Conservation (phyloP, 2,888 invertebrate species). For the Nemapogon koenigi region DNA sequence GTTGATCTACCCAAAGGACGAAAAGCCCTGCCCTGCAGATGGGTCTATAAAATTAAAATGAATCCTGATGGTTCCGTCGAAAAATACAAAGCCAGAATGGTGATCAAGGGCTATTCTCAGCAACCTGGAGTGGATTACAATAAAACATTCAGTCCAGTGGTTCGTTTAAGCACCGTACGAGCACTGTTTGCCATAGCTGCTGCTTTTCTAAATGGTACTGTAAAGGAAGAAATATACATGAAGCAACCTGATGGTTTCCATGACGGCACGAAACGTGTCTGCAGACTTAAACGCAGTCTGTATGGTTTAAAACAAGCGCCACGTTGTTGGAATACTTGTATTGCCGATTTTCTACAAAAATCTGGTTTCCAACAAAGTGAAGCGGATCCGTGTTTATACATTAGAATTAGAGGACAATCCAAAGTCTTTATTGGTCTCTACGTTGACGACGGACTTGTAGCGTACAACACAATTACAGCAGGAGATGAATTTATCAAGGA, state of each 20-base stretch:
- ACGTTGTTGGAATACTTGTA: conserved; percentile 12
- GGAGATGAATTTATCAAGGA: no score
- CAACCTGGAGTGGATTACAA: conserved; percentile 4
- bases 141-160: conserved; percentile 9
- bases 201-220: conserved; percentile 7
- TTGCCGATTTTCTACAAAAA: conserved; percentile 7
- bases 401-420: conserved; percentile 7
- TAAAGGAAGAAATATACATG: conserved; percentile 11
- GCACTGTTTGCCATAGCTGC: conserved; percentile 2
- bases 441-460: conserved; percentile 11
- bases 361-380: conserved; percentile 9
- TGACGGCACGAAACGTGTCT: conserved; percentile 10
- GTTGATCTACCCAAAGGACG: conserved; percentile 15
- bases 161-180: not conserved
- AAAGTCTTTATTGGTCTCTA: conserved; percentile 12
- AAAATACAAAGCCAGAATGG: conserved; percentile 10
- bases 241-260: conserved; percentile 6
- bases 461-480: conserved; percentile 9
- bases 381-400: conserved; percentile 13
- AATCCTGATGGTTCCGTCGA: conserved; percentile 16
- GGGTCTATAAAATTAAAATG: conserved; percentile 20
- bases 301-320: conserved; percentile 14
- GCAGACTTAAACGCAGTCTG: conserved; percentile 11
- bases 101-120: conserved; percentile 11
- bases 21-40: conserved; percentile 19